Conservation (phyloP, 2,888 invertebrate species). For the Caenorhabditis zanzibari region DNA sequence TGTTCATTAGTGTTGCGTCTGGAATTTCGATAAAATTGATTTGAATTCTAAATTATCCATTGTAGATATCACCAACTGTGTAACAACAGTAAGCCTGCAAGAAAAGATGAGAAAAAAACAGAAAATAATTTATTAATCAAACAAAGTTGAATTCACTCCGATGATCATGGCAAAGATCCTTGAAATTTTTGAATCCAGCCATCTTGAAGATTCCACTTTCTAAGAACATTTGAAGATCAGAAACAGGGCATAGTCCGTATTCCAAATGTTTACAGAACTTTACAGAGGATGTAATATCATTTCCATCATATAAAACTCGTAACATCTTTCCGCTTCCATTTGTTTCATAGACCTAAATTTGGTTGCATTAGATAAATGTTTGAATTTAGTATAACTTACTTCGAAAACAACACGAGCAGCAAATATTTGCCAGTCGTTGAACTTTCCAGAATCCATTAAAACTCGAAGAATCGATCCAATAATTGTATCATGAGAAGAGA, state of each 20-base stretch:
- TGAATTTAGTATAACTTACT: neutral
- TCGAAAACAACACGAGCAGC: conserved; percentile 39
- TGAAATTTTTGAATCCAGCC: conserved; percentile 28
- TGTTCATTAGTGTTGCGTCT: neutral
- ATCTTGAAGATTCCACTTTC: conserved; percentile 29
- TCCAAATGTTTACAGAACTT: conserved; percentile 59
- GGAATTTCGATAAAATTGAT: neutral
- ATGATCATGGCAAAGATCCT: conserved; percentile 27
- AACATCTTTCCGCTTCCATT: conserved; percentile 29
- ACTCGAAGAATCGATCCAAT: conserved; percentile 46
- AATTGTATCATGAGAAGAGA: conserved; percentile 44
- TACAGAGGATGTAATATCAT: conserved; percentile 63
- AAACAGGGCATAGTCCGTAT: conserved; percentile 55
- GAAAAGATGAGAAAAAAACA: neutral
- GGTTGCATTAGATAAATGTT: no score
- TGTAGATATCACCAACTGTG: neutral
- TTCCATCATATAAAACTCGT: conserved; percentile 68
- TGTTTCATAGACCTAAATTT: conserved; percentile 28
- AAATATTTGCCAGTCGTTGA: conserved; percentile 38
- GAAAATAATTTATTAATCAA: conserved; percentile 13
- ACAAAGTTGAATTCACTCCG: conserved; percentile 7
- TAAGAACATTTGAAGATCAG: conserved; percentile 52
- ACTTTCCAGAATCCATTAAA: conserved; percentile 25
- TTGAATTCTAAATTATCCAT: neutral
- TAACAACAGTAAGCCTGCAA: conserved; percentile 13